Base-by-base conservation (phyloP, 37 sponge, comb jelly and placozoan species). In the Cliona cf. orientalis region DNA sequence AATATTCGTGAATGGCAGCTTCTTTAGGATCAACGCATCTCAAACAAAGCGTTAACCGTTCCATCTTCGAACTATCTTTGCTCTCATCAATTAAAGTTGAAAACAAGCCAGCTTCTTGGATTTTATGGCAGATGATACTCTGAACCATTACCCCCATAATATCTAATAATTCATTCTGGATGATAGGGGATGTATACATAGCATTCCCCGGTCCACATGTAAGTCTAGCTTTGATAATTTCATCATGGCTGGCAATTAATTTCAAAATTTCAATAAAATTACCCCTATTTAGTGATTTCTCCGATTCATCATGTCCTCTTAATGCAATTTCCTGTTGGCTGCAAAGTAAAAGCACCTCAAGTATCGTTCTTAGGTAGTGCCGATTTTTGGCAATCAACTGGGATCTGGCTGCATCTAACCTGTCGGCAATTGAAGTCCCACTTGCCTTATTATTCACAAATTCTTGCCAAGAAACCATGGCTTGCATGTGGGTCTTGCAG, bases 191-290 rank as follows among this genome's bases (percentile, higher is more conserved):
- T 9, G 53, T n/a, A n/a, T n/a, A n/a, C n/a, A n/a, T n/a, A n/a
- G n/a, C n/a, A n/a, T n/a, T n/a, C n/a, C n/a, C n/a, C 14, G 86
- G 86, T 38, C 78, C 70, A 41, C 62, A 5, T 1, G 9, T 57
- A 0, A 80, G 25, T 42, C 73, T 71, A 11, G 80, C 58, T 62
- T 59, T 44, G 11, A 87, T 65, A 72, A 87, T 65, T 44, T 58
- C 72, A 41, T 88, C 88, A 81, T 88, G 88, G 22, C 31, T 58
- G 34, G 80, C 81, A 72, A 87, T 45, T 21, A 84, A 21, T 35
- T 43, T 34, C 42, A 84, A 55, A 28, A 75, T 67, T 39, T 77
- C 79, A 29, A 67, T 29, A 58, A 86, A 88, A 58, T 88, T 88
- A 39, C 88, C 88, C 59, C 65, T 80, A 58, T 88, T 88, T 63